Base-by-base conservation (phyloP, 1,140 invertebrate species). In the Berghia stephanieae region DNA sequence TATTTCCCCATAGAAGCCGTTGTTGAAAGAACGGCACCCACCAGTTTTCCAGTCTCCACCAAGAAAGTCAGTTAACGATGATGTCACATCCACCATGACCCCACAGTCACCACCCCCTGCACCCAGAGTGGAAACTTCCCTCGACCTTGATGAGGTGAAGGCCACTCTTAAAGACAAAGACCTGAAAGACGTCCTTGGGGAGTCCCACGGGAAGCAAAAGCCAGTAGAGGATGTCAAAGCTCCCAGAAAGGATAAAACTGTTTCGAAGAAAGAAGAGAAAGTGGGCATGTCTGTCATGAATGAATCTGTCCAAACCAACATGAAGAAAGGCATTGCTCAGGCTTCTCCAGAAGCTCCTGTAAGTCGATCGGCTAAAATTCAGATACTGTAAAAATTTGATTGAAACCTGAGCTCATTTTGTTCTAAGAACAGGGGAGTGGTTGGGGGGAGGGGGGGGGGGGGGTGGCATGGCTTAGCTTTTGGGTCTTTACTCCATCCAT, bases 231-330 rank as follows among this genome's bases (percentile, higher is more conserved):
- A 10, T 13, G 46, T n/a, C 10, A n/a, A 10, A 13, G 46, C 46
- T 49, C 10, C 10, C n/a, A 49, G n/a, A n/a, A 13, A 13, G n/a
- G 46, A 49, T n/a, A n/a, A n/a, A 46, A 27, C 68, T 44, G 21
- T 70, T 44, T 21, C 3, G 3, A 70, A 27, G 24, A 18, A 13
- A 42, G 68, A 31, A 8, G 42, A 70, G 49, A 57, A 73, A 10
- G 44, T 21, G 13, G 34, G 43, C 8, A 31, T 18, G 8, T 43
- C 27, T 0, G 70, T 31, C 34, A 83, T 86, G 84, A 86, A 87
- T 78, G 85, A 83, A 66, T 83, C 81, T 77, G 80, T 78, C 24
- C 86, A 87, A 74, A 85, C 86, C n/a, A 78, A 86, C 76, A 79
- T 85, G 66, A 79, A 83, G 38, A 85, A 84, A 72, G 86, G 84